Evolutionary conservation across 2,797 vertebrate species (phyloP).

Genomic region (Acipenser ruthenus): DNA sequence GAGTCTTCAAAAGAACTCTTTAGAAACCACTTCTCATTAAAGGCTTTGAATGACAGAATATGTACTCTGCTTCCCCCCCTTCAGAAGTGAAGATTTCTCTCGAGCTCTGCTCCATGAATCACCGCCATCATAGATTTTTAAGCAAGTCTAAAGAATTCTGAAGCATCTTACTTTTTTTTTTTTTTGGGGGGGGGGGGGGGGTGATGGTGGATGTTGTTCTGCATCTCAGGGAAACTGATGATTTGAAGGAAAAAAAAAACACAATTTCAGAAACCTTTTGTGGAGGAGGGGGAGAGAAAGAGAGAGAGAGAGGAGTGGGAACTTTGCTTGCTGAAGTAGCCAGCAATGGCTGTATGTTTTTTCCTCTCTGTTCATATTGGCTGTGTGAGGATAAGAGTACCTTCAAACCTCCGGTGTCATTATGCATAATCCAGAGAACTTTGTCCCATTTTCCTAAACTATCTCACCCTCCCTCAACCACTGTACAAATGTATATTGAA

Average conservation of each 20-base stretch:
- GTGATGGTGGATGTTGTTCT: constrained; percentile 39
- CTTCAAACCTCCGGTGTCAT: no score
- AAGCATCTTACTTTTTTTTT: not conserved
- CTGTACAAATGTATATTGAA: no score
- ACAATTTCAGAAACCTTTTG: constrained; percentile 57
- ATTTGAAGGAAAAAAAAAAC: constrained; percentile 66
- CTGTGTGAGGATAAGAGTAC: constrained; percentile 42
- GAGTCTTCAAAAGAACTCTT: constrained; percentile 71
- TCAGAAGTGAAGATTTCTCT: constrained; percentile 23
- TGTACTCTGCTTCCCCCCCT: constrained; percentile 50
- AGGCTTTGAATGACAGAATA: constrained; percentile 64
- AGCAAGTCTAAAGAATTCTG: no score
- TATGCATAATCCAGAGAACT: no score
- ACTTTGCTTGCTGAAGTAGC: constrained; percentile 53
- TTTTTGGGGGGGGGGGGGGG: not conserved
- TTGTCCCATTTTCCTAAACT: no score
- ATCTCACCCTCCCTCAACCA: no score
- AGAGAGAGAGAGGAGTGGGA: constrained; percentile 24
- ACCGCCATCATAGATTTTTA: no score
- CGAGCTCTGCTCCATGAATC: no score
- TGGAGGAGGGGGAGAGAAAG: constrained; percentile 34
- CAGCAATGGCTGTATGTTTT: constrained; percentile 54
- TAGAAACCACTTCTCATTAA: constrained; percentile 55
- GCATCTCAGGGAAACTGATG: constrained; percentile 97
- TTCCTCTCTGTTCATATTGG: constrained; percentile 55